phyloP scores from a whole-genome alignment of 2,113 vertebrate genomes.

The Dipodomys ordii region DNA sequence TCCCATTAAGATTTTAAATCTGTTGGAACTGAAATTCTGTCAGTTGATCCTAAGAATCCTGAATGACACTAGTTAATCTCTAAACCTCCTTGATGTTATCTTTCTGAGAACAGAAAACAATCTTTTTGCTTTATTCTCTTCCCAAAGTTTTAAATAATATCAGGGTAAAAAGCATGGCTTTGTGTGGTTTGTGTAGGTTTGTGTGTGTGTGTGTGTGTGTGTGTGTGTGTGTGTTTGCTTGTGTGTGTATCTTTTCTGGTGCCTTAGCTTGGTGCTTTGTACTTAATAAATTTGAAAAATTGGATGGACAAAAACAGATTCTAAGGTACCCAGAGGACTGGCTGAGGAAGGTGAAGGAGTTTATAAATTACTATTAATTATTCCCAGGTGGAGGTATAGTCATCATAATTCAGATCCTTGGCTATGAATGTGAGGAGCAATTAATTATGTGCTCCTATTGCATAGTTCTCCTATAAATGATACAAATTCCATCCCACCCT shows the following conservation, averaged over 20 bases:
- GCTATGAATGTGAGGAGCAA: conserved; percentile 56
- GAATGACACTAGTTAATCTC: not conserved
- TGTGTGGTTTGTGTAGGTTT: not conserved
- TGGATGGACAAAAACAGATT: conserved; percentile 32
- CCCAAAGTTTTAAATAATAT: conserved; percentile 42
- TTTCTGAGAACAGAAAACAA: not conserved
- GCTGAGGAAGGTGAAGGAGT: conserved; percentile 64
- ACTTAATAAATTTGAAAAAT: conserved; percentile 69
- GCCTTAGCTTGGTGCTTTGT: conserved; percentile 32
- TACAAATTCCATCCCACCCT: conserved; percentile 12
- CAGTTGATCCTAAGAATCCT: not conserved
- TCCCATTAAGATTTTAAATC: not conserved
- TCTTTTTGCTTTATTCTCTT: conserved; percentile 15
- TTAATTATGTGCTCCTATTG: conserved; percentile 64
- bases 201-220: no score
- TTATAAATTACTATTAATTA: conserved; percentile 73
- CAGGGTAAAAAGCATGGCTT: not conserved
- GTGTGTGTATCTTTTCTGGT: not conserved
- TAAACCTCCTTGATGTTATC: not conserved
- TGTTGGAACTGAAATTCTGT: not conserved
- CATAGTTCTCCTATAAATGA: conserved; percentile 41
- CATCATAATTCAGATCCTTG: conserved; percentile 40
- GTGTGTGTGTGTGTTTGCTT: no score
- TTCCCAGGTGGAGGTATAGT: conserved; percentile 64
- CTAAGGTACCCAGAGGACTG: conserved; percentile 8